Evolutionary conservation across 2,797 vertebrate genomes (phyloP), one percentile per base, ranked within the genome.

Genomic region (Sebastes cheni): DNA sequence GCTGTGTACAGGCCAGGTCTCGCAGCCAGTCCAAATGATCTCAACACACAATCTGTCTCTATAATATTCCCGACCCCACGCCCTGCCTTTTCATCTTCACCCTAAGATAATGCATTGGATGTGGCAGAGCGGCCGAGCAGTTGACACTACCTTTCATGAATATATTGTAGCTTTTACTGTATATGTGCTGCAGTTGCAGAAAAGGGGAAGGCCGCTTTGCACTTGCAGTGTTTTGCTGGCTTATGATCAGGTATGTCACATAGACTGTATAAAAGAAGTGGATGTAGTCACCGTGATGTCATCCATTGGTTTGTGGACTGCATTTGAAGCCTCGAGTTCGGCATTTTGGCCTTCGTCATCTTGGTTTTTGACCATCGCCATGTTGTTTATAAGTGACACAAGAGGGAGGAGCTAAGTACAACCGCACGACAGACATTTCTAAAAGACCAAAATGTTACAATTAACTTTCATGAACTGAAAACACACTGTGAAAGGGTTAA

Each of bases 11-110:
- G 84, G 85, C 84, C 89, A 30, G 82, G 83, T 88, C 90, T 85
- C 29, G 56, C 80, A 86, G 84, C 78, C 82, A 30, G 78, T 90
- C 85, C 87, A 91, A 90, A 94, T 93, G 92, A 93, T 91, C 88
- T 88, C 83, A 82, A 72, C 83, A 9, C 71, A 85, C 92, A 85
- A 92, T 93, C 87, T 86, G 88, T 94, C 92, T 93, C 84, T 58
- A 89, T 95, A 91, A 92, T 86, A 85, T 80, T 85, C 83, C 78
- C 86, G 83, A 86, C 89, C 88, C 73, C 39, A 71, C 11, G 52
- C 75, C 90, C 82, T 87, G 79, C 82, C 86, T 89, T 93, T 91
- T 92, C 90, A 91, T 92, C 91, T 84, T 86, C 86, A 84, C 85
- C 56, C 78, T 84, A 72, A 85, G 85, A 85, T 91, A 93, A 93